Evolutionary conservation across 2,888 invertebrate genomes (phyloP).

Genomic region (Aquatica leii): DNA sequence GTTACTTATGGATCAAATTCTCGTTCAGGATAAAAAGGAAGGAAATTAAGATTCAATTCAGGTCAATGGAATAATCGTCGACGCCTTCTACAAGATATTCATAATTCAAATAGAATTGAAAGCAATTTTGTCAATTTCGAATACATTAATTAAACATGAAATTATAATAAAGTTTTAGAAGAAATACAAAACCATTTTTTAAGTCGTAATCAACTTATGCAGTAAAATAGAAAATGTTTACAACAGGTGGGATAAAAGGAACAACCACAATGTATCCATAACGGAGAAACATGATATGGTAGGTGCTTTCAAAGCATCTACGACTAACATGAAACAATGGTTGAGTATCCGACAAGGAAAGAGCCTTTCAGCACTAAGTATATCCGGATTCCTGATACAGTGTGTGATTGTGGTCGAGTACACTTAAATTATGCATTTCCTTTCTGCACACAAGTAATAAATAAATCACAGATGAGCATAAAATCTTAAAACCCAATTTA

Average conservation of each 20-base stretch:
- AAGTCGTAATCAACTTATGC: background rate
- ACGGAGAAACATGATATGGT: slow-evolving; percentile 27
- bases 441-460: background rate
- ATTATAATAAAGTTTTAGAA: background rate
- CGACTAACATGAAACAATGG: slow-evolving; percentile 25
- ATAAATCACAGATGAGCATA: no score
- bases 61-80: slow-evolving; percentile 23
- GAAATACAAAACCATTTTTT: background rate
- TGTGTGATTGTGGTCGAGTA: slow-evolving; percentile 14
- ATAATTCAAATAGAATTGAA: slow-evolving; percentile 16
- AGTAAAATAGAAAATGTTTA: slow-evolving; percentile 12
- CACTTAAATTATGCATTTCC: slow-evolving; percentile 8
- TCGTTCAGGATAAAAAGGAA: slow-evolving; percentile 15
- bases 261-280: slow-evolving; percentile 23
- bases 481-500: no score
- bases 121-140: slow-evolving; percentile 6
- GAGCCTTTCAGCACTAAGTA: slow-evolving; percentile 25
- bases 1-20: slow-evolving; percentile 14
- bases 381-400: slow-evolving; percentile 26
- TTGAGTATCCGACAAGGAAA: slow-evolving; percentile 26
- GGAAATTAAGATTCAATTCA: slow-evolving; percentile 25
- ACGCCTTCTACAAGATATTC: slow-evolving; percentile 18
- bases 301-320: slow-evolving; percentile 25
- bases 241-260: slow-evolving; percentile 26
- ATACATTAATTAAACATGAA: slow-evolving; percentile 1